Evolutionary conservation across 2,113 vertebrate species (phyloP).

Genomic region (Heterotis niloticus): DNA sequence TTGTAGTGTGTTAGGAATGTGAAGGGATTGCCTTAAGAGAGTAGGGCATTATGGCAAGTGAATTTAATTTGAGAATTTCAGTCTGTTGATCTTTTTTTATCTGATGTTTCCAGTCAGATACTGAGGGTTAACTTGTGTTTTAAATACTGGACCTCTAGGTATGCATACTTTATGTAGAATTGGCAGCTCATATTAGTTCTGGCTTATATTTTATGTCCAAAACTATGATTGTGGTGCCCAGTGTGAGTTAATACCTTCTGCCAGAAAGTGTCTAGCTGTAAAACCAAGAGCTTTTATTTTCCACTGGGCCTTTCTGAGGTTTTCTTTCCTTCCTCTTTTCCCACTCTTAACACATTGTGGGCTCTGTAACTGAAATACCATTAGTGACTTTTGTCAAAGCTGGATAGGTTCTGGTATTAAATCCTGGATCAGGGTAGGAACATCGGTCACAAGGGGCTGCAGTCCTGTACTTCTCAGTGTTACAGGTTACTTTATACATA

Average conservation of each 20-base stretch:
- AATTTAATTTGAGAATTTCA: too few relatives aligned
- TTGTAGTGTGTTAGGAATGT: too few relatives aligned
- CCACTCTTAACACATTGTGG: neutral
- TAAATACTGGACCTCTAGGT: neutral
- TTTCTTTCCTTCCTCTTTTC: neutral
- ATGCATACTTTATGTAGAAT: neutral
- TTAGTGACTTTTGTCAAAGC: slow-evolving; percentile 26
- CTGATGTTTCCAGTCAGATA: neutral
- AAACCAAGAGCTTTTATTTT: neutral
- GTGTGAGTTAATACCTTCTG: too few relatives aligned
- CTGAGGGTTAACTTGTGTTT: neutral
- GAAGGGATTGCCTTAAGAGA: too few relatives aligned
- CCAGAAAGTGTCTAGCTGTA: neutral
- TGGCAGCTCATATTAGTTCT: too few relatives aligned
- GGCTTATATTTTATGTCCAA: neutral
- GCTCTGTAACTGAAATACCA: slow-evolving; percentile 32
- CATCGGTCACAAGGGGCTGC: neutral
- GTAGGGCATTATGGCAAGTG: too few relatives aligned
- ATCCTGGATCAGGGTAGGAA: neutral
- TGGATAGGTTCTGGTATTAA: neutral
- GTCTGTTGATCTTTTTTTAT: too few relatives aligned
- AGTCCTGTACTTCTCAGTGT: neutral
- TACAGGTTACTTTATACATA: too few relatives aligned
- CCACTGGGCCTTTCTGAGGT: neutral
- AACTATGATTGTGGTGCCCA: too few relatives aligned